These are phyloP conservation scores for Fabriciana adippe DNA, from an alignment of 2,888 invertebrate genomes.

Conservation along the genomic window DNA sequence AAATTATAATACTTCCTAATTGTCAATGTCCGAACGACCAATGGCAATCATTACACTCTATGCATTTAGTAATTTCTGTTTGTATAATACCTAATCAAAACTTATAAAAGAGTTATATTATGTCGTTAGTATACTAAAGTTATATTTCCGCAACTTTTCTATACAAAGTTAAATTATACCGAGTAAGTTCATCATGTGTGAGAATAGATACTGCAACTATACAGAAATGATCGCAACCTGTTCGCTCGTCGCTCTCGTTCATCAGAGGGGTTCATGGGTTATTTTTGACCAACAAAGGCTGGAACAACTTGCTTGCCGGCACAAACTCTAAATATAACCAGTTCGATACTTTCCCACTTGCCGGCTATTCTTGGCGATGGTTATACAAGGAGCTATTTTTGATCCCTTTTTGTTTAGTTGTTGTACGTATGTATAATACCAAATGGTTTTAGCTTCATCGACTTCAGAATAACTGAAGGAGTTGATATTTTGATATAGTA, in stretches of 20 bases:
- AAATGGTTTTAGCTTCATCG: constrained; percentile 27
- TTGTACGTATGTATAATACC: constrained; percentile 41
- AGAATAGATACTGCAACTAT: constrained; percentile 32
- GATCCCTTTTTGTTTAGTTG: constrained; percentile 55
- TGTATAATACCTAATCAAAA: too few relatives aligned
- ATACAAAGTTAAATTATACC: constrained; percentile 6
- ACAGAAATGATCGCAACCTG: constrained; percentile 36
- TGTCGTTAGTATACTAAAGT: too few relatives aligned
- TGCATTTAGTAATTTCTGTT: too few relatives aligned
- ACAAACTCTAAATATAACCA: constrained; percentile 60
- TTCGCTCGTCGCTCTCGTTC: constrained; percentile 33
- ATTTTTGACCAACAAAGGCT: constrained; percentile 70
- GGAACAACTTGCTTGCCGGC: constrained; percentile 54
- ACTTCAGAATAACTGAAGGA: constrained; percentile 20
- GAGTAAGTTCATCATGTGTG: constrained; percentile 7
- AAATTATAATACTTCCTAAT: not conserved
- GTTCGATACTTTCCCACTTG: constrained; percentile 66
- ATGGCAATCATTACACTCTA: too few relatives aligned
- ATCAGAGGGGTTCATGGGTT: constrained; percentile 52
- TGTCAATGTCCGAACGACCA: too few relatives aligned
- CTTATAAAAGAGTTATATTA: too few relatives aligned
- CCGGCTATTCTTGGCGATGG: constrained; percentile 62
- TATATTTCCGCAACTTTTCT: not conserved
- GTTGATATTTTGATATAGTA: constrained; percentile 16
- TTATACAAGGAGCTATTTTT: constrained; percentile 66